Evolutionary conservation across 2,888 invertebrate species (phyloP).

Genomic region (Eupithecia subfuscata): DNA sequence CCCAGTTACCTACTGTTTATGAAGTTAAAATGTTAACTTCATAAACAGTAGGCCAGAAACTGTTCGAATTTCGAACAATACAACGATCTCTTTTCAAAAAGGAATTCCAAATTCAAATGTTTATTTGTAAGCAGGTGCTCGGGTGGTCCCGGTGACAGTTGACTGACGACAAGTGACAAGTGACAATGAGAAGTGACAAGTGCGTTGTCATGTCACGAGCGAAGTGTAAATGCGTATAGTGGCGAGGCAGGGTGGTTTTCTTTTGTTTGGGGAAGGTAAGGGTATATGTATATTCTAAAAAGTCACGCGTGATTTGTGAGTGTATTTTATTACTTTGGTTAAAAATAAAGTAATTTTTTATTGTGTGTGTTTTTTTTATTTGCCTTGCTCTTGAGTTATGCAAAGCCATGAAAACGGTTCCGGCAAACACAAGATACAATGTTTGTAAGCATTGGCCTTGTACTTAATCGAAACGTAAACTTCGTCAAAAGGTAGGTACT

Average conservation of each 20-base stretch:
- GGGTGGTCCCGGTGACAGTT: slow-evolving; percentile 38
- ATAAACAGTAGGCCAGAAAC: neutral
- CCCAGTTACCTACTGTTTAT: neutral
- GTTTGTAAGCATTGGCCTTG: neutral
- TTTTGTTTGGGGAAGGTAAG: slow-evolving; percentile 14
- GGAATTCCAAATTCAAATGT: slow-evolving; percentile 33
- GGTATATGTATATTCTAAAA: slow-evolving; percentile 13
- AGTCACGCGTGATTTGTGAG: slow-evolving; percentile 3
- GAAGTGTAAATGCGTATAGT: slow-evolving; percentile 18
- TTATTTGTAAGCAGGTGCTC: slow-evolving; percentile 34
- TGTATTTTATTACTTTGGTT: neutral
- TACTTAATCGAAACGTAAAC: neutral
- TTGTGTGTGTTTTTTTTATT: neutral
- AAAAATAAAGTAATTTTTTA: neutral
- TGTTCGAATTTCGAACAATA: neutral
- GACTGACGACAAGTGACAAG: slow-evolving; percentile 31
- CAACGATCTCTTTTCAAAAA: slow-evolving; percentile 8
- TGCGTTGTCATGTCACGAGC: slow-evolving; percentile 35
- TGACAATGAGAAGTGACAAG: slow-evolving; percentile 43
- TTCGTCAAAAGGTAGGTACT: too few species aligned
- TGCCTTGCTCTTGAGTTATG: neutral
- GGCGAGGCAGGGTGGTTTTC: slow-evolving; percentile 14
- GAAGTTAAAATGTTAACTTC: neutral
- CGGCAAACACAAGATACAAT: neutral
- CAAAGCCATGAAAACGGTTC: neutral